Evolutionary conservation across 2,888 invertebrate species (phyloP).

Genomic region (Sussaba pulchella): DNA sequence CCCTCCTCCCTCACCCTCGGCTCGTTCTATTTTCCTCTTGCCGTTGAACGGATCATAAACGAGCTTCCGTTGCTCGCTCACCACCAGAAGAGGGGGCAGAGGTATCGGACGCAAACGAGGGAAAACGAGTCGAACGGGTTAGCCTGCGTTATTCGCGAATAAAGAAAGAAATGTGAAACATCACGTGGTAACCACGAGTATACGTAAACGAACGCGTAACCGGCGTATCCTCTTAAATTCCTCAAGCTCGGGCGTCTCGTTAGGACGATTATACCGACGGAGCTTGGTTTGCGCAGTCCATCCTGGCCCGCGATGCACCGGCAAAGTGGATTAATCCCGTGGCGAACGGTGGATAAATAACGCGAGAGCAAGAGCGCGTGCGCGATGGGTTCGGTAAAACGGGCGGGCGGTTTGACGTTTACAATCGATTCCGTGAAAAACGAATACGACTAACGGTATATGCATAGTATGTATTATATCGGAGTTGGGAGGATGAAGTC

Average conservation of each 20-base stretch:
- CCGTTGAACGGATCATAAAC: slow-evolving; percentile 47
- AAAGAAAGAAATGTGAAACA: slow-evolving; percentile 1
- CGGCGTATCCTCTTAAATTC: slow-evolving; percentile 42
- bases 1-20: neutral
- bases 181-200: slow-evolving; percentile 1
- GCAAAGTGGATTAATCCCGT: slow-evolving; percentile 62
- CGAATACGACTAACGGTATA: slow-evolving; percentile 60
- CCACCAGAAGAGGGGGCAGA: too few relatives aligned
- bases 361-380: neutral
- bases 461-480: slow-evolving; percentile 43
- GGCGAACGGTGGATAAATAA: slow-evolving; percentile 42
- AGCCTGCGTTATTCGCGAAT: neutral
- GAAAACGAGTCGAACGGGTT: neutral
- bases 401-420: slow-evolving; percentile 62
- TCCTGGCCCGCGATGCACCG: slow-evolving; percentile 52
- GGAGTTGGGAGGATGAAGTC: slow-evolving; percentile 53
- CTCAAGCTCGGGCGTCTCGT: slow-evolving; percentile 48
- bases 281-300: slow-evolving; percentile 31
- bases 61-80: slow-evolving; percentile 27
- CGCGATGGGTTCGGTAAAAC: slow-evolving; percentile 31
- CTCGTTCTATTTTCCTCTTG: slow-evolving; percentile 23
- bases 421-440: slow-evolving; percentile 61
- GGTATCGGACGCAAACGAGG: slow-evolving; percentile 6
- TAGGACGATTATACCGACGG: slow-evolving; percentile 53
- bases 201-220: slow-evolving; percentile 11